Conservation (phyloP, 2,113 vertebrate genomes). For the Pholis gunnellus region DNA sequence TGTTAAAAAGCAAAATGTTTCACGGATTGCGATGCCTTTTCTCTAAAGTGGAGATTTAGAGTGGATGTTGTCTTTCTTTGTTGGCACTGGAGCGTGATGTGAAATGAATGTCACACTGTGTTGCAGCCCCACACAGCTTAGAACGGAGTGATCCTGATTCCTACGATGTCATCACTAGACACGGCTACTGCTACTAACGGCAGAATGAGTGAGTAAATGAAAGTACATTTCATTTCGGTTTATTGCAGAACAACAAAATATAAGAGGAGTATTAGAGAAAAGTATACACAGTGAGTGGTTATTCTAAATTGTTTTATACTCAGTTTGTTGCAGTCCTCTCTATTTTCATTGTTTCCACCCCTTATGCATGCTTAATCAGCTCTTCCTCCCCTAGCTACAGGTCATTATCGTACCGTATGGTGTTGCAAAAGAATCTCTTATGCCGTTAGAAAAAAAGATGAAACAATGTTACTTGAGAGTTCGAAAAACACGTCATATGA, state of each 20-base stretch:
- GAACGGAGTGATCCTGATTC: not conserved
- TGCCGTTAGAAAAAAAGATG: not conserved
- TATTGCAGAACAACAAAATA: not conserved
- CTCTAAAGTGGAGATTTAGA: not conserved
- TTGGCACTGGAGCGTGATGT: not conserved
- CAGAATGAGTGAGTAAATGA: not conserved
- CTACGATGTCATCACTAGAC: not conserved
- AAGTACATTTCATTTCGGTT: not conserved
- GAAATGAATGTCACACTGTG: conserved; percentile 13
- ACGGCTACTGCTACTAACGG: not conserved
- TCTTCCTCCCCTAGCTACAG: not conserved
- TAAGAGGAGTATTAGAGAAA: not conserved
- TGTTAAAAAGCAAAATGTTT: not conserved
- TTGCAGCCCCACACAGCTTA: not conserved
- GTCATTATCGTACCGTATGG: not conserved
- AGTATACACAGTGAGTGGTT: not conserved
- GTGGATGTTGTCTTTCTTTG: conserved; percentile 12
- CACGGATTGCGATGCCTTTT: not conserved
- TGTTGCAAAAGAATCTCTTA: not conserved
- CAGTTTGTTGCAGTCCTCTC: not conserved
- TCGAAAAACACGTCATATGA: no score
- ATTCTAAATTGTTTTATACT: not conserved
- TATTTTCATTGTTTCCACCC: not conserved
- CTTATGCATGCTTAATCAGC: not conserved
- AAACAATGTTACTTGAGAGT: not conserved